phyloP scores from a whole-genome alignment of 1,140 invertebrate species.

The Amphibalanus amphitrite region DNA sequence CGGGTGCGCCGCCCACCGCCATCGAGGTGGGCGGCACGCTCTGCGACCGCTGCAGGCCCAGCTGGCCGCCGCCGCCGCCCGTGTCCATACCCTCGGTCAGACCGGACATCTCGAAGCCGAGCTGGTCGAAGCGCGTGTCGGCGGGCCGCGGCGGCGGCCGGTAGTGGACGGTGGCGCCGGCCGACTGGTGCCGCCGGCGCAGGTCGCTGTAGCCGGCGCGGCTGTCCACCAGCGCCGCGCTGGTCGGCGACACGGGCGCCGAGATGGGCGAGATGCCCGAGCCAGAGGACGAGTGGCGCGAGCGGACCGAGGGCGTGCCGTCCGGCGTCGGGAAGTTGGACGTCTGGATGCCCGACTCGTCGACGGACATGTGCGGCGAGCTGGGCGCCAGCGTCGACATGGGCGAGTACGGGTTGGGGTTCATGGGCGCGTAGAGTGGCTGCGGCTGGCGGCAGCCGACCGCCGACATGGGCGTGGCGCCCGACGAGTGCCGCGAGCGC shows the following conservation, averaged over 20 bases:
- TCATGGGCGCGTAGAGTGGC: slow-evolving; percentile 14
- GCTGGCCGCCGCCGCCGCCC: slow-evolving; percentile 13
- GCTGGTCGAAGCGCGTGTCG: slow-evolving; percentile 6
- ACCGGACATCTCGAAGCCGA: slow-evolving; percentile 11
- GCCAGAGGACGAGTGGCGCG: slow-evolving; percentile 2
- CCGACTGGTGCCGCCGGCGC: slow-evolving; percentile 20
- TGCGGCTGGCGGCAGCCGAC: slow-evolving; percentile 12
- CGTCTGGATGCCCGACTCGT: slow-evolving; percentile 2
- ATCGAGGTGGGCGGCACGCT: slow-evolving; percentile 9
- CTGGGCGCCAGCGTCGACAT: slow-evolving; percentile 19
- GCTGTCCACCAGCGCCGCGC: slow-evolving; percentile 5
- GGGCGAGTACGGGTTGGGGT: slow-evolving; percentile 20
- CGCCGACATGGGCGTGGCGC: slow-evolving; percentile 15
- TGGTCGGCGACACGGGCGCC: slow-evolving; percentile 5
- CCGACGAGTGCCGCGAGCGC: slow-evolving; percentile 22
- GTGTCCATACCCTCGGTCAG: slow-evolving; percentile 9
- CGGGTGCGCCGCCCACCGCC: slow-evolving; percentile 7
- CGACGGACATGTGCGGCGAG: slow-evolving; percentile 18
- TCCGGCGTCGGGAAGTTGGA: slow-evolving; percentile 12
- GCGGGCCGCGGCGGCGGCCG: slow-evolving; percentile 13
- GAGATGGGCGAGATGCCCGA: slow-evolving; percentile 1
- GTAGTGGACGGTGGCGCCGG: slow-evolving; percentile 18
- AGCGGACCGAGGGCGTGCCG: slow-evolving; percentile 5
- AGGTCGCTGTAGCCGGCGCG: slow-evolving; percentile 13
- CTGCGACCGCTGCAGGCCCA: slow-evolving; percentile 12